These are phyloP conservation scores for Florisuga fusca DNA, from an alignment of 2,797 vertebrate species.

Conservation along the genomic window DNA sequence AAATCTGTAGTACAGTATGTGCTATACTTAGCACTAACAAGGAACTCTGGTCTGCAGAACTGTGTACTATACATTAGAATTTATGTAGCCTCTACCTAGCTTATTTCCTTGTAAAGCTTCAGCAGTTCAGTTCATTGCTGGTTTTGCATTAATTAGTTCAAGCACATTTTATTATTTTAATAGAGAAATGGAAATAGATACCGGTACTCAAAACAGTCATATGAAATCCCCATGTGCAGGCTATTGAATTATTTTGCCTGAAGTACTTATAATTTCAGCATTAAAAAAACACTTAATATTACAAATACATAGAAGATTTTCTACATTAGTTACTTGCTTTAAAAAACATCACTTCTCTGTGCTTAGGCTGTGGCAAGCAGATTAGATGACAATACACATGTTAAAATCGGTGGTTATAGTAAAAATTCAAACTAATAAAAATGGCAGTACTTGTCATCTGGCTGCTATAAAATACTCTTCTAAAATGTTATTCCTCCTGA, in stretches of 20 bases:
- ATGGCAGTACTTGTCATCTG: constrained; percentile 21
- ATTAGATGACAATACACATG: constrained; percentile 34
- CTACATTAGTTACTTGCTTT: constrained; percentile 54
- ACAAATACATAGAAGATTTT: constrained; percentile 36
- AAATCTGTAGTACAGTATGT: constrained; percentile 51
- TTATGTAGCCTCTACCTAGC: constrained; percentile 55
- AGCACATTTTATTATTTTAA: constrained; percentile 52
- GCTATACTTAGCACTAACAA: constrained; percentile 3
- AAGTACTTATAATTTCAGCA: constrained; percentile 50
- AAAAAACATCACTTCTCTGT: constrained; percentile 43
- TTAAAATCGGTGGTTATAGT: constrained; percentile 7
- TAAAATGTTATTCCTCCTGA: constrained; percentile 42
- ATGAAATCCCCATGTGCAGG: constrained; percentile 44
- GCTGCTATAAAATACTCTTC: constrained; percentile 33
- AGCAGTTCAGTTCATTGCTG: constrained; percentile 61
- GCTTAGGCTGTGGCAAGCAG: constrained; percentile 43
- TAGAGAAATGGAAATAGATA: constrained; percentile 41
- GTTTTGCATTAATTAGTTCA: constrained; percentile 64
- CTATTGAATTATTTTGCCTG: constrained; percentile 38
- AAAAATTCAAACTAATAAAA: constrained; percentile 16
- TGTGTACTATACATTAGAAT: constrained; percentile 4
- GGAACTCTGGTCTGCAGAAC: constrained; percentile 34
- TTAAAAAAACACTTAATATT: constrained; percentile 40
- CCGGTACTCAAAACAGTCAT: constrained; percentile 32
- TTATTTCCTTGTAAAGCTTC: constrained; percentile 49